Evolutionary conservation across 2,797 vertebrate species (phyloP).

Genomic region (Anguilla anguilla): DNA sequence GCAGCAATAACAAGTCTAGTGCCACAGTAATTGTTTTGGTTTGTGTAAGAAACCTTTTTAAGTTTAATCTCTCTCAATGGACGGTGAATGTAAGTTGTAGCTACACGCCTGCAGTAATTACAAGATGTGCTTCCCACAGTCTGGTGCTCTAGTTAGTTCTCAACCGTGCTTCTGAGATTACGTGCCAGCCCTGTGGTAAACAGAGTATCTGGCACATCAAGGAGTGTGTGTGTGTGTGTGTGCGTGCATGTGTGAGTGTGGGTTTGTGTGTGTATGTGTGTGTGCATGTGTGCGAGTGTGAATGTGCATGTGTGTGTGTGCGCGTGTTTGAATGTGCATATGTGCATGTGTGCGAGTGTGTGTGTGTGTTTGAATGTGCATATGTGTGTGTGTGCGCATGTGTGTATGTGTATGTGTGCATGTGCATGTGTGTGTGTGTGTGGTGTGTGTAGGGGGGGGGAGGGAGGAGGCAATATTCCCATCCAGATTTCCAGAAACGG

Average conservation of each 20-base stretch:
- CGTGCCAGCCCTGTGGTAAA: neutral
- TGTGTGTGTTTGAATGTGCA: no score
- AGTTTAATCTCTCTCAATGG: neutral
- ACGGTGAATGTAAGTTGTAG: neutral
- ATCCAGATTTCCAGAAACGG: neutral
- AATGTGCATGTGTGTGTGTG: neutral
- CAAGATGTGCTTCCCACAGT: neutral
- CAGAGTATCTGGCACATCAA: neutral
- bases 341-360: no score
- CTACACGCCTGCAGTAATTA: neutral
- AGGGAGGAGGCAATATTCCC: neutral
- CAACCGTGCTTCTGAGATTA: neutral
- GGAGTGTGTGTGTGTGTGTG: slow-evolving; percentile 18
- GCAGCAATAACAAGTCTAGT: neutral
- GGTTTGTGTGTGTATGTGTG: slow-evolving; percentile 13
- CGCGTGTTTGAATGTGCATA: no score
- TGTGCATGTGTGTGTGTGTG: neutral
- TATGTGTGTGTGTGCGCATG: neutral
- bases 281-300: neutral
- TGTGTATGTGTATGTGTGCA: slow-evolving; percentile 14
- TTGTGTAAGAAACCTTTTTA: neutral
- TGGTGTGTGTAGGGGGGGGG: no score
- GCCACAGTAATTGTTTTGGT: neutral
- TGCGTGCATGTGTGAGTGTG: neutral
- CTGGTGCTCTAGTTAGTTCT: neutral